A percentile compares a stretch with the other conserved stretches of the same genome.
Conservation (phyloP, 2,113 vertebrate genomes). For the Eurystomus gularis region DNA sequence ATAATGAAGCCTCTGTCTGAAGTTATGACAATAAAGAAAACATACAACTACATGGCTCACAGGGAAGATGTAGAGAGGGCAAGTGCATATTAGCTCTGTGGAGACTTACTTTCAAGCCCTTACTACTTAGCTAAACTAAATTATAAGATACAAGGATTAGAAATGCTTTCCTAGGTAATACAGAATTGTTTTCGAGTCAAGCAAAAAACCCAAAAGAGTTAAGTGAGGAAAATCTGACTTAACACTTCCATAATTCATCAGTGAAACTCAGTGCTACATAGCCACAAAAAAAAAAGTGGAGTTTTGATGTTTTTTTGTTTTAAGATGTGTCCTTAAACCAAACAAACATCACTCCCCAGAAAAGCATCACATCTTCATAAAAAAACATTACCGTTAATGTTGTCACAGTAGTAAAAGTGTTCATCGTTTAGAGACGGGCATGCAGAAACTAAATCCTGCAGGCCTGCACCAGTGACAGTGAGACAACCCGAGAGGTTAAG, state of each 20-base stretch:
- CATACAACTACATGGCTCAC: background rate
- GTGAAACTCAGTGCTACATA: background rate
- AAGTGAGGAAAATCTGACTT: background rate
- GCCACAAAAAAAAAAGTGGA: background rate
- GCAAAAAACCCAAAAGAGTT: background rate
- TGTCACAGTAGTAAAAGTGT: slow-evolving; percentile 99
- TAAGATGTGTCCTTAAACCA: background rate
- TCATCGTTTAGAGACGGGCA: slow-evolving; percentile 95
- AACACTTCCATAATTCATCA: background rate
- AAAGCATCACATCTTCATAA: background rate
- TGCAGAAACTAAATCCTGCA: slow-evolving; percentile 90
- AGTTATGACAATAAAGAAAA: background rate
- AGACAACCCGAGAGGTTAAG: slow-evolving; percentile 96
- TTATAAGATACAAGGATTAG: background rate
- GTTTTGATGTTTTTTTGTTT: background rate
- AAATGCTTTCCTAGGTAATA: background rate
- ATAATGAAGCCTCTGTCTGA: background rate
- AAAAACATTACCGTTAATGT: slow-evolving; percentile 92
- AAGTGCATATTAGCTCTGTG: background rate
- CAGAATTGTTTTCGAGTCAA: background rate
- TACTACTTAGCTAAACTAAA: background rate
- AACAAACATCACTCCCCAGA: background rate
- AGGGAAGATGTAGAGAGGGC: background rate
- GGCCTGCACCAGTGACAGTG: slow-evolving; percentile 89
- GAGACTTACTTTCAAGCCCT: background rate